Evolutionary conservation across 2,797 vertebrate species (phyloP).

Genomic region (Cuculus canorus): DNA sequence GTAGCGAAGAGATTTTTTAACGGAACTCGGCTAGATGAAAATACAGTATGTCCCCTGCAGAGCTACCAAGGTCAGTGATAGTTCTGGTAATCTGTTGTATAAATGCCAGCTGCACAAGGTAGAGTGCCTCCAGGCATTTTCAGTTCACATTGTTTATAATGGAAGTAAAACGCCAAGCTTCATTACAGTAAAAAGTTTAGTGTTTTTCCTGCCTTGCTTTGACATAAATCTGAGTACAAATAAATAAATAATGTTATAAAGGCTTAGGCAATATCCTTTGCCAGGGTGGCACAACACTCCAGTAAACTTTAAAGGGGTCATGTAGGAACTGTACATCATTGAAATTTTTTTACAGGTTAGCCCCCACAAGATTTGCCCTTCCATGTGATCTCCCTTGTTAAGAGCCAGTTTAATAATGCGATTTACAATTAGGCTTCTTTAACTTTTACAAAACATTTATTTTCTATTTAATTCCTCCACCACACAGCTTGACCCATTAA

Average conservation of each 20-base stretch:
- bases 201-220: conserved; percentile 36
- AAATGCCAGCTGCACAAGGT: conserved; percentile 61
- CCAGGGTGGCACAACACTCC: background rate
- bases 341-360: background rate
- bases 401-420: background rate
- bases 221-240: conserved; percentile 42
- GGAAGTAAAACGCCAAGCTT: conserved; percentile 67
- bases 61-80: conserved; percentile 70
- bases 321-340: background rate
- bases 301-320: background rate
- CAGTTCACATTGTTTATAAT: conserved; percentile 59
- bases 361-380: background rate
- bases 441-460: background rate
- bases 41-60: conserved; percentile 57
- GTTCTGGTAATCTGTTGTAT: conserved; percentile 60
- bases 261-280: background rate
- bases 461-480: background rate
- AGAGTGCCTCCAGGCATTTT: conserved; percentile 49
- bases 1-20: conserved; percentile 66
- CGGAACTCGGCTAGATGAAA: conserved; percentile 63
- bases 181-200: conserved; percentile 59
- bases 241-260: conserved; percentile 30
- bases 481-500: background rate
- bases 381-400: background rate
- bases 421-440: background rate